Evolutionary conservation across 2,888 invertebrate genomes (phyloP), one percentile per base, ranked within the genome.

Genomic region (Cataglyphis altisquamis): DNA sequence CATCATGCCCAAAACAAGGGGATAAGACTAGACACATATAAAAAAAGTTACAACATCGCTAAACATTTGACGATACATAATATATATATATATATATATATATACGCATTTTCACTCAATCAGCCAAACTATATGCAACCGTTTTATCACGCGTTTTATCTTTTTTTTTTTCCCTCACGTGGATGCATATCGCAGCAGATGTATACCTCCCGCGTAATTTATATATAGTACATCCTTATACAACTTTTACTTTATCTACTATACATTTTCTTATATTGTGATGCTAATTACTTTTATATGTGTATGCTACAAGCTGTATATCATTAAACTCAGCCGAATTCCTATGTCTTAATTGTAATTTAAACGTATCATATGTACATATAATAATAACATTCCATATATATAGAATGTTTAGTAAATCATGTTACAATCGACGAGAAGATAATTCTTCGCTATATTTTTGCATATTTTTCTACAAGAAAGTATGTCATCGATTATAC

Each of bases 1-100:
- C 93, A 90, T 92, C 94, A 94, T 94, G 94, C 94, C 94, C 92
- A 94, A 93, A 93, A 93, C 92, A 93, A 93, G 92, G 93, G 92
- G 86, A 9, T 92, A 91, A 90, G 88, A 92, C 93, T 94, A 94
- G 93, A 94, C 94, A 94, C 92, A 94, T 94, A 92, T 93, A 92
- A 94, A 94, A 93, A 93, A 94, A 92, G 89, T 93, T 81, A 92
- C 92, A 93, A 92, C 93, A 93, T 91, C 89, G 90, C 94, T 92
- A 93, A 91, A 92, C 91, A 91, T 89, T 91, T 92, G 92, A 92
- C 92, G 92, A 93, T 90, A 93, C 92, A 91, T 86, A 90, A 86
- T 90, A 87, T 77, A 75, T 75, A 68, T 29, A 62, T 62, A 74
- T 57, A 57, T 73, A 62, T 74, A 64, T 74, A 41, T 63, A 74